phyloP scores from a whole-genome alignment of 1,140 invertebrate genomes.

The Sycophila sp. region DNA sequence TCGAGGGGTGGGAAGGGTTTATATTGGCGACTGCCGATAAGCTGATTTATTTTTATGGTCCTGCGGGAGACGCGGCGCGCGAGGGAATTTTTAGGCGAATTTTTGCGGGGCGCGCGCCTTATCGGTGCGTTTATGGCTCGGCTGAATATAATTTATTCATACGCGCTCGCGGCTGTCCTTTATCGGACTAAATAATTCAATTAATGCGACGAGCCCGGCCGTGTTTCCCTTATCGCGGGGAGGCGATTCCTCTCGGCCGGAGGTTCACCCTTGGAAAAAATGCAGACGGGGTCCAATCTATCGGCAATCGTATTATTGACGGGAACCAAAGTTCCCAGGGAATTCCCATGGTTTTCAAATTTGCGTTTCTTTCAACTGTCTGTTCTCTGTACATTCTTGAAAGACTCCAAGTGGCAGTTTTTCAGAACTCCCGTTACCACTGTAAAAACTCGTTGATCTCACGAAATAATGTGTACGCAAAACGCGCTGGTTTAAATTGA shows the following conservation, averaged over 20 bases:
- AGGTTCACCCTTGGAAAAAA: too few species aligned
- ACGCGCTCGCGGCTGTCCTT: background rate
- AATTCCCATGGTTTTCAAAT: too few species aligned
- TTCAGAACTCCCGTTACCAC: too few species aligned
- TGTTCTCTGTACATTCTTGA: too few species aligned
- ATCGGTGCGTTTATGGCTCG: background rate
- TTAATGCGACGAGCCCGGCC: background rate
- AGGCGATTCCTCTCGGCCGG: background rate
- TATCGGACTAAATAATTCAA: conserved; percentile 32
- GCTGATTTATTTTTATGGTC: conserved; percentile 39
- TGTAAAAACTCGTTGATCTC: too few species aligned
- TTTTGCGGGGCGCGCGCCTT: background rate
- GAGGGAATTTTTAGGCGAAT: conserved; percentile 9
- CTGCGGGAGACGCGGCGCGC: background rate
- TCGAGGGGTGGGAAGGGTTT: background rate
- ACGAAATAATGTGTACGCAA: too few species aligned
- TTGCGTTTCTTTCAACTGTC: too few species aligned
- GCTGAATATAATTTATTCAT: conserved; percentile 23
- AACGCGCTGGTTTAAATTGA: too few species aligned
- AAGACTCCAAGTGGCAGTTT: too few species aligned
- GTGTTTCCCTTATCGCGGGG: conserved; percentile 6
- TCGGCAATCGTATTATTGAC: background rate
- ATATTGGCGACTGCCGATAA: conserved; percentile 30
- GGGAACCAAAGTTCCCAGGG: too few species aligned
- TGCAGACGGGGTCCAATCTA: too few species aligned